Conservation (phyloP, 2,888 invertebrate species). For the Eupithecia exiguata region DNA sequence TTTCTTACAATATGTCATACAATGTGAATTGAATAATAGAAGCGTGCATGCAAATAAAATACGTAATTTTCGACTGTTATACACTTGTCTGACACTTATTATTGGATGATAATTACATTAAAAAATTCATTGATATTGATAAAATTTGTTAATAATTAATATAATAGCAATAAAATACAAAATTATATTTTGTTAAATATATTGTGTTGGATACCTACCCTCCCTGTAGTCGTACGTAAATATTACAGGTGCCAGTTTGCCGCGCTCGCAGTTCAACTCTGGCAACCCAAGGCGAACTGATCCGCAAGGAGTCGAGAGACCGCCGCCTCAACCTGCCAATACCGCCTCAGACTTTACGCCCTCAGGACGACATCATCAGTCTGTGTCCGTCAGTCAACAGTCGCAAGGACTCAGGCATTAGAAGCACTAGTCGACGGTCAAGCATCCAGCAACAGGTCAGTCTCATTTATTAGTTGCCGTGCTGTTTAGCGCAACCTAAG, state of each 20-base stretch:
- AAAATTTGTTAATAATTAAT: no score
- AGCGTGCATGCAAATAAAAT: background rate
- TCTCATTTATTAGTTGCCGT: constrained; percentile 53
- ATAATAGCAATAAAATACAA: no score
- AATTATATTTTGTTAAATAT: background rate
- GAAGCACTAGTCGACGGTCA: constrained; percentile 92
- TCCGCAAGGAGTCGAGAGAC: constrained; percentile 62
- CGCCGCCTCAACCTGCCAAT: constrained; percentile 76
- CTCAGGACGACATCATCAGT: constrained; percentile 86
- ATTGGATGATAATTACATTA: no score
- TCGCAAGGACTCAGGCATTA: constrained; percentile 94
- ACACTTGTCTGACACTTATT: no score
- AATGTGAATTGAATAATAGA: no score
- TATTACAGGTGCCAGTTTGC: constrained; percentile 70
- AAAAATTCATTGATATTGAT: no score
- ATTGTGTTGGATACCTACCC: background rate
- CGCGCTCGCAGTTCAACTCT: constrained; percentile 79
- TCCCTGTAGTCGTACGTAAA: background rate
- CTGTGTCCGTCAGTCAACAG: constrained; percentile 91
- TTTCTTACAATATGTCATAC: no score
- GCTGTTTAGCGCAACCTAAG: constrained; percentile 78
- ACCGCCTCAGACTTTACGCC: constrained; percentile 64
- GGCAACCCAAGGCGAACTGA: constrained; percentile 71
- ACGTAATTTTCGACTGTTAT: background rate
- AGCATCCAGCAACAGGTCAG: constrained; percentile 93